Evolutionary conservation across 1,140 invertebrate species (phyloP).

Genomic region (Papilio polyxenes): DNA sequence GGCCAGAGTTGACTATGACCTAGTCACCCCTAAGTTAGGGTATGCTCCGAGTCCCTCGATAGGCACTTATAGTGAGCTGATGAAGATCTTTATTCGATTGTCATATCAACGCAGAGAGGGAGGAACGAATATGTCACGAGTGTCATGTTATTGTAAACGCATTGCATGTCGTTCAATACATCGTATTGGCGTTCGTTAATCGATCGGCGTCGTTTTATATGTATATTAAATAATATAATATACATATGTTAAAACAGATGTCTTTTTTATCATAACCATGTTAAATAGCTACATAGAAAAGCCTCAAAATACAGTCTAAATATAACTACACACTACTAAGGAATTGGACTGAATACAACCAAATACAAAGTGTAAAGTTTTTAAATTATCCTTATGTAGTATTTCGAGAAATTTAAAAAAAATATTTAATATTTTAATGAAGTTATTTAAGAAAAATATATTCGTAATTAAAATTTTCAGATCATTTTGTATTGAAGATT

Average conservation of each 20-base stretch:
- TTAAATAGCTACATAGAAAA: slow-evolving; percentile 61
- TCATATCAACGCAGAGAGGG: neutral
- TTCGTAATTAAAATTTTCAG: too few relatives aligned
- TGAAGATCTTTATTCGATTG: too few relatives aligned
- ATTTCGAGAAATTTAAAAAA: too few relatives aligned
- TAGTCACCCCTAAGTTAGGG: too few relatives aligned
- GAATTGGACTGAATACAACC: slow-evolving; percentile 24
- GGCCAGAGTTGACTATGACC: too few relatives aligned
- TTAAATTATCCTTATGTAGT: neutral
- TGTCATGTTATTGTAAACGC: slow-evolving; percentile 2
- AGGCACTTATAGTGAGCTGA: too few relatives aligned
- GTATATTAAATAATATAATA: slow-evolving; percentile 51
- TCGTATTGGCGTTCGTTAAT: slow-evolving; percentile 53
- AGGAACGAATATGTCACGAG: neutral
- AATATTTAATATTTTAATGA: too few relatives aligned
- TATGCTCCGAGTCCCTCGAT: too few relatives aligned
- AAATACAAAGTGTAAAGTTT: neutral
- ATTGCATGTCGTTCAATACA: slow-evolving; percentile 19
- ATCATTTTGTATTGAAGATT: too few relatives aligned
- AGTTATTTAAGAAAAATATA: too few relatives aligned
- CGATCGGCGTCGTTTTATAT: slow-evolving; percentile 46
- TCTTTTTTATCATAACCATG: slow-evolving; percentile 59
- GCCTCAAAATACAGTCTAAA: slow-evolving; percentile 69
- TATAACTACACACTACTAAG: slow-evolving; percentile 42
- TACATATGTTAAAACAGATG: slow-evolving; percentile 53